phyloP scores from a whole-genome alignment of 2,113 vertebrate species.

The Psittacara wagleri region DNA sequence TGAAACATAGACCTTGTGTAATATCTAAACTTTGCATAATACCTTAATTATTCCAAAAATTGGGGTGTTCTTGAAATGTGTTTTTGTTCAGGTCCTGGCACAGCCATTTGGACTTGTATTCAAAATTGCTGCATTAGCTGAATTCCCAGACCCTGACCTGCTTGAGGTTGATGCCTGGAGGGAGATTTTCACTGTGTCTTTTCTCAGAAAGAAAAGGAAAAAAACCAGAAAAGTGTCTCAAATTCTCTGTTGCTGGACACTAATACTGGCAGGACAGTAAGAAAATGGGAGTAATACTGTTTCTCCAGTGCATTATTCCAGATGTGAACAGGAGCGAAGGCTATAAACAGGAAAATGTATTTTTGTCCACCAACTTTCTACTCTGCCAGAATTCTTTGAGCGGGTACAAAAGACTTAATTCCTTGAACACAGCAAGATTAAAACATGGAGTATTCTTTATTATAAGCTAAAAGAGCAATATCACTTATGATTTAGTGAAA shows the following conservation, averaged over 20 bases:
- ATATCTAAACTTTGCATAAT: background rate
- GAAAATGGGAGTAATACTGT: conserved; percentile 46
- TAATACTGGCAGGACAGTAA: conserved; percentile 38
- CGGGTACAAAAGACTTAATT: background rate
- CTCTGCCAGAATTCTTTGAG: conserved; percentile 28
- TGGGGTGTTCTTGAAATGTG: conserved; percentile 50
- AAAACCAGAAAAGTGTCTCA: background rate
- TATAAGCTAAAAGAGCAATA: background rate
- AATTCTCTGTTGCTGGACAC: conserved; percentile 6
- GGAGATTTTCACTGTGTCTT: background rate
- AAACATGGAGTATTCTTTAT: background rate
- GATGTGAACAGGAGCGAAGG: conserved; percentile 57
- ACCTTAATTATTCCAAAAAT: conserved; percentile 23
- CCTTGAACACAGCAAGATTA: background rate
- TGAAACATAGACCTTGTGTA: background rate
- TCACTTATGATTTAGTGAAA: background rate
- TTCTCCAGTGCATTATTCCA: conserved; percentile 58
- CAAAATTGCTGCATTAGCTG: conserved; percentile 43
- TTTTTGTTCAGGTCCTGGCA: conserved; percentile 65
- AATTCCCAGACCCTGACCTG: conserved; percentile 62
- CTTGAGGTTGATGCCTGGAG: conserved; percentile 35
- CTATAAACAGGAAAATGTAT: conserved; percentile 63
- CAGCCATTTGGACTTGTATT: conserved; percentile 22
- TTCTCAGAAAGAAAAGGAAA: conserved; percentile 17
- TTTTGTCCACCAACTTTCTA: conserved; percentile 27